Conservation (phyloP, 1,140 invertebrate genomes). For the Musca vetustissima region DNA sequence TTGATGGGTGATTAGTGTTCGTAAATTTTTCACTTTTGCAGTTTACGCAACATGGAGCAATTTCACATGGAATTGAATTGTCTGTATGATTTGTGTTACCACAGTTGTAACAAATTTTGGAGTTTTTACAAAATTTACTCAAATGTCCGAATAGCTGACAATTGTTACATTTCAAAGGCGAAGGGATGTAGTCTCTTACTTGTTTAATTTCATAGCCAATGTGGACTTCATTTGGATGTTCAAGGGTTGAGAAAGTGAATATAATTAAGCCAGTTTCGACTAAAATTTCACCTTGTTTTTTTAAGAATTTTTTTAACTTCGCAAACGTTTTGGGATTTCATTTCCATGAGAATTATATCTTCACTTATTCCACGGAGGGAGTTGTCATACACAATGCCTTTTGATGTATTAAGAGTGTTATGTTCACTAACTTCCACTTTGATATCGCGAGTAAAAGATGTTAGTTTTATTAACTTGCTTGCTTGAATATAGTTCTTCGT, state of each 20-base stretch:
- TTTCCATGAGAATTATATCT: slow-evolving; percentile 23
- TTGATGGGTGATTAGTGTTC: slow-evolving; percentile 19
- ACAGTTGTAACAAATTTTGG: slow-evolving; percentile 17
- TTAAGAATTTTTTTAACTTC: slow-evolving; percentile 26
- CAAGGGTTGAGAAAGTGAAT: neutral
- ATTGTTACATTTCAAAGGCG: slow-evolving; percentile 25
- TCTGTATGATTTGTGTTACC: neutral
- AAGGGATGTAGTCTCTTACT: slow-evolving; percentile 28
- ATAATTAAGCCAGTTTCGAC: slow-evolving; percentile 27
- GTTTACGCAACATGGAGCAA: slow-evolving; percentile 17
- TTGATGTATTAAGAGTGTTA: neutral
- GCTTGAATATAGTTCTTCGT: no score
- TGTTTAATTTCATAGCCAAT: slow-evolving; percentile 24
- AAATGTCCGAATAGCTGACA: slow-evolving; percentile 26
- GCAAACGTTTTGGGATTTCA: slow-evolving; percentile 24
- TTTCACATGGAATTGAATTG: neutral
- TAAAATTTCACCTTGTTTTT: slow-evolving; percentile 14
- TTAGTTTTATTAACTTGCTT: no score
- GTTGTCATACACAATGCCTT: slow-evolving; percentile 27
- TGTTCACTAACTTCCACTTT: no score
- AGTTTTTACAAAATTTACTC: slow-evolving; percentile 11
- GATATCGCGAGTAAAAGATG: no score
- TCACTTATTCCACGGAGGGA: slow-evolving; percentile 21
- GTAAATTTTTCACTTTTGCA: slow-evolving; percentile 10
- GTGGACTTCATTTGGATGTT: neutral